Conservation (phyloP, 2,888 invertebrate genomes). For the Tubiluchus corallicola region DNA sequence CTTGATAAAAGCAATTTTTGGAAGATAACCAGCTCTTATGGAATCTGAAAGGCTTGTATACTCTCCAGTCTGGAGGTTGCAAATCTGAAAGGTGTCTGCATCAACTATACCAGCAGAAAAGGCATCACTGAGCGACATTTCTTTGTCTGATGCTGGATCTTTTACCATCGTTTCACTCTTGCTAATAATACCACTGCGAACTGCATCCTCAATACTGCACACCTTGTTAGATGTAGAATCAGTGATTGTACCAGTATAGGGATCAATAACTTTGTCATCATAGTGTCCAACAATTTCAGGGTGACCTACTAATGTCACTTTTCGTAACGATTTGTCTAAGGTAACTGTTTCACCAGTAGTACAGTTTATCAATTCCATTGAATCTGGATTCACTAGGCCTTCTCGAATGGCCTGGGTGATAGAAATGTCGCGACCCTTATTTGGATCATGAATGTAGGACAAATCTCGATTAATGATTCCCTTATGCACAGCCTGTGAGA, state of each 20-base stretch:
- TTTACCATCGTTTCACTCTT: slow-evolving; percentile 70
- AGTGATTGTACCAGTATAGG: not conserved
- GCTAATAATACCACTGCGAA: slow-evolving; percentile 55
- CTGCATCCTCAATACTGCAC: slow-evolving; percentile 48
- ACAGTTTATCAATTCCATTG: slow-evolving; percentile 1
- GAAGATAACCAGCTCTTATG: slow-evolving; percentile 51
- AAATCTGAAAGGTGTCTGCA: slow-evolving; percentile 50
- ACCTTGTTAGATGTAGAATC: not conserved
- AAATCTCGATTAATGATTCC: slow-evolving; percentile 55
- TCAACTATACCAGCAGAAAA: slow-evolving; percentile 54
- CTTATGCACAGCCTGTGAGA: slow-evolving; percentile 61
- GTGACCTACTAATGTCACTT: not conserved
- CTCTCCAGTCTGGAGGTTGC: slow-evolving; percentile 51
- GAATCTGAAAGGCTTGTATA: slow-evolving; percentile 61
- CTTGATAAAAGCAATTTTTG: not conserved
- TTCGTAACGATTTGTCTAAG: not conserved
- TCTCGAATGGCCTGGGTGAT: slow-evolving; percentile 78
- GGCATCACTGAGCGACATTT: slow-evolving; percentile 53
- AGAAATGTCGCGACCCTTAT: slow-evolving; percentile 66
- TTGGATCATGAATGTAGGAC: slow-evolving; percentile 41
- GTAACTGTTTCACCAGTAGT: not conserved
- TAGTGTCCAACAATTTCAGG: not conserved
- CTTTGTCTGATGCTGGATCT: slow-evolving; percentile 38
- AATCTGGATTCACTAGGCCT: slow-evolving; percentile 54
- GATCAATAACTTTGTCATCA: not conserved